A percentile compares a stretch with the other conserved stretches of the same genome.
These are phyloP conservation scores for Anguilla japonica DNA, from an alignment of 2,113 vertebrate genomes.

Conservation along the genomic window DNA sequence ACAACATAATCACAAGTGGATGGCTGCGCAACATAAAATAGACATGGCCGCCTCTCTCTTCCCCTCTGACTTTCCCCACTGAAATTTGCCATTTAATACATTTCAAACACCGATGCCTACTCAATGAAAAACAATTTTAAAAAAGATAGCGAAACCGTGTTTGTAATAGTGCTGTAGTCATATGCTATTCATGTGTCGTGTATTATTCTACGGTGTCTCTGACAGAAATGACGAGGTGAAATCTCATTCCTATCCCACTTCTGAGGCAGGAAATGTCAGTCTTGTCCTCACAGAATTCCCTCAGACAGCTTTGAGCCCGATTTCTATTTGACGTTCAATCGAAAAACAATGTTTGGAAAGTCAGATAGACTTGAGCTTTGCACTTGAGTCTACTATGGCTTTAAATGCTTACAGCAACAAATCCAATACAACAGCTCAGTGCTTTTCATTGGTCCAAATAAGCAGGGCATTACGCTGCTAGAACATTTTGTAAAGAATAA, in stretches of 20 bases:
- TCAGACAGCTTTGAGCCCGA: background rate
- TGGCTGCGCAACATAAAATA: background rate
- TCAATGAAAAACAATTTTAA: background rate
- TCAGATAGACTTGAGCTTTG: background rate
- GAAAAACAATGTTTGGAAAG: background rate
- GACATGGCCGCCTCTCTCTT: background rate
- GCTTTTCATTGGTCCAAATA: background rate
- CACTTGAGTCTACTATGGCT: background rate
- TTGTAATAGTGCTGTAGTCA: background rate
- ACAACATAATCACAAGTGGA: background rate
- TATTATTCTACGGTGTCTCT: background rate
- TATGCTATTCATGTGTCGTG: background rate
- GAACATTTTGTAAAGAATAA: background rate
- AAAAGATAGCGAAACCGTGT: background rate
- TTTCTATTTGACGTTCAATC: background rate
- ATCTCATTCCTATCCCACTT: background rate
- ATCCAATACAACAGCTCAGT: background rate
- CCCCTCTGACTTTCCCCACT: background rate
- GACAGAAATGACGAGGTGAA: background rate
- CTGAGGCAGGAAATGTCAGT: conserved; percentile 1
- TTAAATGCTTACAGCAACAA: background rate
- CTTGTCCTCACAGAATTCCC: background rate
- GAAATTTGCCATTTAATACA: background rate
- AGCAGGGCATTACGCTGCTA: background rate
- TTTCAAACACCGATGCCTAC: background rate